Evolutionary conservation across 1,140 invertebrate genomes (phyloP).

Genomic region (Bombyx mandarina): DNA sequence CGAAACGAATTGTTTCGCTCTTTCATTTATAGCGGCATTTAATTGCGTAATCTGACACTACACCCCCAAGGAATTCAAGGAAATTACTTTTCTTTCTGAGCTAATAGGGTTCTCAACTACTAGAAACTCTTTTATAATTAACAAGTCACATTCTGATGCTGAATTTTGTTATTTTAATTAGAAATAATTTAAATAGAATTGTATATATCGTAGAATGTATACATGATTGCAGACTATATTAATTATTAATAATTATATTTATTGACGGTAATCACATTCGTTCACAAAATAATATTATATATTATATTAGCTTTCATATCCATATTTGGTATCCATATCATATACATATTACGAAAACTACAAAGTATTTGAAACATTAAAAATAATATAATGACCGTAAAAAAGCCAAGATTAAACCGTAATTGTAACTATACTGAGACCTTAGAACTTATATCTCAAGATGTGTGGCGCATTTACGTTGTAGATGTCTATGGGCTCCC

Average conservation of each 20-base stretch:
- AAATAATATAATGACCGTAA: neutral
- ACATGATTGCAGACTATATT: no score
- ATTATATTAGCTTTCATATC: no score
- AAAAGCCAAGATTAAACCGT: neutral
- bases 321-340: no score
- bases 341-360: no score
- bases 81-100: conserved; percentile 10
- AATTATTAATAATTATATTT: no score
- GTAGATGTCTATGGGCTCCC: no score
- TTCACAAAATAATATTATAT: no score
- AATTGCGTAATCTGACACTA: conserved; percentile 20
- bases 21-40: conserved; percentile 17
- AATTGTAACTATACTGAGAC: neutral
- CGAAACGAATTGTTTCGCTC: conserved; percentile 10
- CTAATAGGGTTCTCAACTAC: neutral
- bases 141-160: neutral
- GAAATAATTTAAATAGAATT: neutral
- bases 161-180: neutral
- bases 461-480: no score
- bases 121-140: no score
- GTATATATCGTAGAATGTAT: neutral
- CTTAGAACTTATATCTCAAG: no score
- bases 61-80: conserved; percentile 9
- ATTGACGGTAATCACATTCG: no score
- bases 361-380: neutral